These are phyloP conservation scores for Lysandra coridon DNA, from an alignment of 2,888 invertebrate genomes.

Conservation along the genomic window DNA sequence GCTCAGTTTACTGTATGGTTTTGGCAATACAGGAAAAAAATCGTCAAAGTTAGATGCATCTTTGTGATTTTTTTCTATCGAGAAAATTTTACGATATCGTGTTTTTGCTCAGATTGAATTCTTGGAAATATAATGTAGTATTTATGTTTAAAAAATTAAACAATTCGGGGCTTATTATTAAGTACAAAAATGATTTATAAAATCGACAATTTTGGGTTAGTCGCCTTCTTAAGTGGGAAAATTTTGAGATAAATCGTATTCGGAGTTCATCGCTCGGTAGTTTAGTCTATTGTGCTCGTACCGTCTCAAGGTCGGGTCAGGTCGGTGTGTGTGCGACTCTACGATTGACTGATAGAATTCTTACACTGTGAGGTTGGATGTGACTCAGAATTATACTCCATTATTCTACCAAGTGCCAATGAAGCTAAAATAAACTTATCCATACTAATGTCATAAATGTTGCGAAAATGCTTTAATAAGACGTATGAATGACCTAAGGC, in stretches of 20 bases:
- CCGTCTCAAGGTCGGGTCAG: constrained; percentile 49
- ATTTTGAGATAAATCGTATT: constrained; percentile 24
- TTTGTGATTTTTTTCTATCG: too few relatives aligned
- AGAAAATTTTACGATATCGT: too few relatives aligned
- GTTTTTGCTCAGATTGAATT: too few relatives aligned
- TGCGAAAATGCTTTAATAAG: not conserved
- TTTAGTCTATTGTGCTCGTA: constrained; percentile 35
- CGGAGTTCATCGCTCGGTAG: constrained; percentile 46
- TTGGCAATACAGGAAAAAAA: too few relatives aligned
- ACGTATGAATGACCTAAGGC: not conserved
- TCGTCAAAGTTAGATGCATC: too few relatives aligned
- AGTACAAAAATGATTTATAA: too few relatives aligned
- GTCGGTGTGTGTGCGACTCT: not conserved
- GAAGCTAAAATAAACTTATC: not conserved
- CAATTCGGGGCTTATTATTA: too few relatives aligned
- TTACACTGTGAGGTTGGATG: not conserved
- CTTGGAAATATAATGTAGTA: too few relatives aligned
- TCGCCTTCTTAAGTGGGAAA: not conserved
- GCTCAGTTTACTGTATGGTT: too few relatives aligned
- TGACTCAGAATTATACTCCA: not conserved
- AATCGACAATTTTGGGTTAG: too few relatives aligned
- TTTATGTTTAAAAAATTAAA: too few relatives aligned
- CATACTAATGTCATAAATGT: not conserved
- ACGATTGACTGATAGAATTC: not conserved
- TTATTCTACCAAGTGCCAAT: not conserved